Evolutionary conservation across 1,140 invertebrate genomes (phyloP).

Genomic region (Papilio xuthus): DNA sequence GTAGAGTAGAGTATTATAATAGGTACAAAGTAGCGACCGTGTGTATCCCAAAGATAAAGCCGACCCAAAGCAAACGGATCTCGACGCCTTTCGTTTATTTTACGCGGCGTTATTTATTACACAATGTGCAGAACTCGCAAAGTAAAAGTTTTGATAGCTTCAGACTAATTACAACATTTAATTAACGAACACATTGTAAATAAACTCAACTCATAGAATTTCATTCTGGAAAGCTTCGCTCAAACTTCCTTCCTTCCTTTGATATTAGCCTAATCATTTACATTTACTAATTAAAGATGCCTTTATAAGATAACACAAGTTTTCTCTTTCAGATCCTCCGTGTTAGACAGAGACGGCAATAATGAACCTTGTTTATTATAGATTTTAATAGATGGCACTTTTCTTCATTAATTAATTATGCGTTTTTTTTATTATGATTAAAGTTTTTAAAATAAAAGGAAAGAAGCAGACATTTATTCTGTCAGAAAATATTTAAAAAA

Average conservation of each 20-base stretch:
- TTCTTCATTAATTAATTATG: too few relatives aligned
- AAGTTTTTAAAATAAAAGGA: too few relatives aligned
- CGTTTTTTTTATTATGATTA: too few relatives aligned
- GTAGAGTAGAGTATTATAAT: not conserved
- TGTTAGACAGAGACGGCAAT: not conserved
- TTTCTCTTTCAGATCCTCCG: not conserved
- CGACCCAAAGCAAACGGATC: not conserved
- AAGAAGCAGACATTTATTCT: too few relatives aligned
- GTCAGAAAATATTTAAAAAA: too few relatives aligned
- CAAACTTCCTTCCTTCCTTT: not conserved
- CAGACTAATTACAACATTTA: conserved; percentile 34
- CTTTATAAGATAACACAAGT: not conserved
- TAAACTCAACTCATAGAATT: conserved; percentile 8
- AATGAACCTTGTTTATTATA: not conserved
- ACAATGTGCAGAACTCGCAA: conserved; percentile 24
- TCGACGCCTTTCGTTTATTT: conserved; percentile 29
- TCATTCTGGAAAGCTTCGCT: not conserved
- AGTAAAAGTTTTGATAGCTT: conserved; percentile 29
- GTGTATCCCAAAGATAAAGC: not conserved
- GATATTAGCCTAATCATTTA: not conserved
- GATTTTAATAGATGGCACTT: not conserved
- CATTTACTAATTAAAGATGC: conserved; percentile 3
- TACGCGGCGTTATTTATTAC: conserved; percentile 30
- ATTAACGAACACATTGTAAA: conserved; percentile 29
- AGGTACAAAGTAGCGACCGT: conserved; percentile 6